Evolutionary conservation across 1,140 invertebrate species (phyloP), one percentile per base, ranked within the genome.

Genomic region (Drosophila parvula): DNA sequence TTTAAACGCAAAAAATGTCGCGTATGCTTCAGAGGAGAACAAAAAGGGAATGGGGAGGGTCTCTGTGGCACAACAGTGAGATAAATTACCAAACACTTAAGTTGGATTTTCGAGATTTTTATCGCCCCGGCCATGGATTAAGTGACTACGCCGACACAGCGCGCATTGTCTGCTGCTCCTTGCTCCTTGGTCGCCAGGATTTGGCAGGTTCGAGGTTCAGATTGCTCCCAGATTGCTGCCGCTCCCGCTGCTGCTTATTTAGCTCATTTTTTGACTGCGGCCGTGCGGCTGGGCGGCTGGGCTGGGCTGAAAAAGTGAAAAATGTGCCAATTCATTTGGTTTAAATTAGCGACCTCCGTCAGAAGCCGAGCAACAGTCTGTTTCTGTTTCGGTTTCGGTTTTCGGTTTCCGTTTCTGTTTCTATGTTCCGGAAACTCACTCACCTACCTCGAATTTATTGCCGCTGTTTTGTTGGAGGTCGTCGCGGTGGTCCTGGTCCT

Each of bases 321-420:
- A 91, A 91, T 91, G 80, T 91, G 90, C 90, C 90, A 91, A 91
- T 91, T 91, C 90, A 91, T 91, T 91, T 91, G 81, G 85, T 91
- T 91, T 90, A 90, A 91, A 91, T 91, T 91, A 91, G 84, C 90
- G 82, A 79, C 77, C 79, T 85, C 81, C 88, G 43, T 70, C 57
- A 81, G 74, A 69, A 47, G 32, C 36, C 30, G 47, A 90, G 85
- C 84, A 89, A 89, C 83, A 88, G 84, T 81, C 74, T 74, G 78
- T 76, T 82, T 60, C 81, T 56, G 65, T 58, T 58, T 53, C 8
- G 32, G 50, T 36, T 32, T 30, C 8, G 47, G 45, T n/a, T 32
- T 53, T 53, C 18, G 32, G 51, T 38, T 55, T 55, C 51, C 51
- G 34, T 55, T 55, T 38, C 51, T 38, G 32, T 38, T 53, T 14